Evolutionary conservation across 2,113 vertebrate species (phyloP).

Genomic region (Hucho hucho): DNA sequence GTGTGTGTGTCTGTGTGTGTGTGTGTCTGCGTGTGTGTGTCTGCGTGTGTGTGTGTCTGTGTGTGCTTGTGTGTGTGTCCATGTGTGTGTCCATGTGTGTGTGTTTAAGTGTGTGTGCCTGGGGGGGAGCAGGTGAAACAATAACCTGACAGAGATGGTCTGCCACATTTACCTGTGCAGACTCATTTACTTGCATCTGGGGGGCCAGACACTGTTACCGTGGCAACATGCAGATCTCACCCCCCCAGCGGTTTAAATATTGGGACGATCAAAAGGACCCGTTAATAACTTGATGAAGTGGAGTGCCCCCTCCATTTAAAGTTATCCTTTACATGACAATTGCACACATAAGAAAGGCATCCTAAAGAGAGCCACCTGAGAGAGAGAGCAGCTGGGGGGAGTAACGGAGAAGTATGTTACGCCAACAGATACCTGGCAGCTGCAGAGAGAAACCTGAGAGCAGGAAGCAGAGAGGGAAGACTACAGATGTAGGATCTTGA

Average conservation of each 20-base stretch:
- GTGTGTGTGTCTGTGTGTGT: too few species aligned
- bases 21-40: too few species aligned
- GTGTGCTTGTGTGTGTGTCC: too few species aligned
- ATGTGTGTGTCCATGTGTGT: too few species aligned
- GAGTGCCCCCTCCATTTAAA: slow-evolving; percentile 62
- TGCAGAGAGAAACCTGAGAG: too few species aligned
- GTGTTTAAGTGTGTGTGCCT: neutral
- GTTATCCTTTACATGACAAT: slow-evolving; percentile 78
- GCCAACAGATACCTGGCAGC: too few species aligned
- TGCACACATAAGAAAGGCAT: slow-evolving; percentile 65
- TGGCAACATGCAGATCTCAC: slow-evolving; percentile 34
- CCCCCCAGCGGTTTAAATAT: slow-evolving; percentile 37
- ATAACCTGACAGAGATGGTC: slow-evolving; percentile 70
- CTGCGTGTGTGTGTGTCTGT: too few species aligned
- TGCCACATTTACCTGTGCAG: slow-evolving; percentile 39
- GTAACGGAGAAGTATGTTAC: slow-evolving; percentile 10
- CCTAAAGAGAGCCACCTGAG: slow-evolving; percentile 75
- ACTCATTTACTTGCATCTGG: slow-evolving; percentile 21
- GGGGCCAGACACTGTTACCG: slow-evolving; percentile 28
- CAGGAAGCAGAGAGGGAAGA: too few species aligned
- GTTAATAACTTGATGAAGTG: slow-evolving; percentile 33
- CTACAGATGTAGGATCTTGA: too few species aligned
- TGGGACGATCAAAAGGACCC: slow-evolving; percentile 22
- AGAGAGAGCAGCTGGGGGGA: slow-evolving; percentile 54
- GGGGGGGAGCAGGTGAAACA: slow-evolving; percentile 46